These are phyloP conservation scores for Diogma glabrata DNA, from an alignment of 2,888 invertebrate genomes.

Conservation along the genomic window DNA sequence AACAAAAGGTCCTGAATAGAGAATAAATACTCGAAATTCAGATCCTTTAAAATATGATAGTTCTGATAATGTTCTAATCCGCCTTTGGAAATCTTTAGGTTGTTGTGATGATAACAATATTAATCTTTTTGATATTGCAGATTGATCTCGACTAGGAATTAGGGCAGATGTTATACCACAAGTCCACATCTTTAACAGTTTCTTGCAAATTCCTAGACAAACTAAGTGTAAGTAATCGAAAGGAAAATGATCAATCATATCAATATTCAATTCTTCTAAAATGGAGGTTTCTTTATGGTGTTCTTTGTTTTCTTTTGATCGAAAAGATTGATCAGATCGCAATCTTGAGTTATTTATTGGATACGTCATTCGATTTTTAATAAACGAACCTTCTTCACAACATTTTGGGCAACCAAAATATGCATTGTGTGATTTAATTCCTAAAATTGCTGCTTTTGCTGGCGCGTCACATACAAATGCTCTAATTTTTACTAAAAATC, in stretches of 20 bases:
- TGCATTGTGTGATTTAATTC: conserved; percentile 1
- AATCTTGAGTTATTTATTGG: background rate
- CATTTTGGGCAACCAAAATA: conserved; percentile 3
- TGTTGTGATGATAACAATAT: background rate
- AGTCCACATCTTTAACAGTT: conserved; percentile 6
- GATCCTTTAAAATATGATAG: conserved; percentile 5
- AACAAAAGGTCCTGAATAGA: too few species aligned
- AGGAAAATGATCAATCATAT: background rate
- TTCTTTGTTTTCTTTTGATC: background rate
- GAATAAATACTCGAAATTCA: conserved; percentile 1
- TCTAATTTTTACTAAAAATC: background rate
- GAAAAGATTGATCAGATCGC: conserved; percentile 4
- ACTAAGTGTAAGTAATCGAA: too few species aligned
- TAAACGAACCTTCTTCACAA: conserved; percentile 3
- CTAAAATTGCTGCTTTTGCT: background rate
- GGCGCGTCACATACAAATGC: conserved; percentile 2
- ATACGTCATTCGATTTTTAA: conserved; percentile 1
- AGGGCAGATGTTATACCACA: background rate
- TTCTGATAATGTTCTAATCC: background rate
- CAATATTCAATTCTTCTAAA: conserved; percentile 1
- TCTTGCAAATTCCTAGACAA: background rate
- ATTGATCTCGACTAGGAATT: background rate
- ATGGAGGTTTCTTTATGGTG: conserved; percentile 4
- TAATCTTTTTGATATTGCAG: background rate
- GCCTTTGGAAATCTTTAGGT: conserved; percentile 6